Percentiles rank a stretch among this genome's conserved stretches.
Evolutionary conservation across 2,113 vertebrate genomes (phyloP).

Genomic region (Alectura lathami): DNA sequence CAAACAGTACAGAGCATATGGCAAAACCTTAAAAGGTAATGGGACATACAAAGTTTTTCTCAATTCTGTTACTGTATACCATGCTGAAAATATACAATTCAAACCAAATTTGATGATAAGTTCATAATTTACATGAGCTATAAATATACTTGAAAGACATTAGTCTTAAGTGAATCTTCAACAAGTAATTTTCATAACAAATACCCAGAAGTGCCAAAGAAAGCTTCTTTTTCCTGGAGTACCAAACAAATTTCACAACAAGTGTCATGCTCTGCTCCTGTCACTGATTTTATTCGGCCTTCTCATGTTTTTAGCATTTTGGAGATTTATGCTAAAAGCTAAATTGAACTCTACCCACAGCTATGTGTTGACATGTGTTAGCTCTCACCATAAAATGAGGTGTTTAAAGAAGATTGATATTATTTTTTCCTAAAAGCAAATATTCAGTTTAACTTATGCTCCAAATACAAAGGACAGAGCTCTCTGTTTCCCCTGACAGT

Average conservation of each 20-base stretch:
- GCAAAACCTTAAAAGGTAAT: not conserved
- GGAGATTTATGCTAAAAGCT: not conserved
- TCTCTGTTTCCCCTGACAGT: not conserved
- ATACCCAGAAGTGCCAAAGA: not conserved
- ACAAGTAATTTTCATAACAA: not conserved
- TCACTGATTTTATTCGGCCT: not conserved
- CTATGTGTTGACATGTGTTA: not conserved
- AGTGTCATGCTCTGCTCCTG: not conserved
- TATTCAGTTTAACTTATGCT: not conserved
- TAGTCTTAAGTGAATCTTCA: not conserved
- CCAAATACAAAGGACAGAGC: not conserved
- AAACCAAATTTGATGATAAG: not conserved
- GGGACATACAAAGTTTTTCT: not conserved
- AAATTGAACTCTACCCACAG: not conserved
- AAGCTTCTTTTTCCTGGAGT: not conserved
- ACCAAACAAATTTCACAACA: not conserved
- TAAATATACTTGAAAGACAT: not conserved
- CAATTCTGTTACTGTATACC: not conserved
- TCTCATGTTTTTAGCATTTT: not conserved
- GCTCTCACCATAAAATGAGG: not conserved
- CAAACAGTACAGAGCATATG: not conserved
- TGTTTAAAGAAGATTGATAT: accelerated
- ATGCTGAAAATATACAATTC: not conserved
- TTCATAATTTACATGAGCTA: not conserved
- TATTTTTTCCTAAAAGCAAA: not conserved